phyloP scores from a whole-genome alignment of 2,888 invertebrate species.

The Ligdia adustata region DNA sequence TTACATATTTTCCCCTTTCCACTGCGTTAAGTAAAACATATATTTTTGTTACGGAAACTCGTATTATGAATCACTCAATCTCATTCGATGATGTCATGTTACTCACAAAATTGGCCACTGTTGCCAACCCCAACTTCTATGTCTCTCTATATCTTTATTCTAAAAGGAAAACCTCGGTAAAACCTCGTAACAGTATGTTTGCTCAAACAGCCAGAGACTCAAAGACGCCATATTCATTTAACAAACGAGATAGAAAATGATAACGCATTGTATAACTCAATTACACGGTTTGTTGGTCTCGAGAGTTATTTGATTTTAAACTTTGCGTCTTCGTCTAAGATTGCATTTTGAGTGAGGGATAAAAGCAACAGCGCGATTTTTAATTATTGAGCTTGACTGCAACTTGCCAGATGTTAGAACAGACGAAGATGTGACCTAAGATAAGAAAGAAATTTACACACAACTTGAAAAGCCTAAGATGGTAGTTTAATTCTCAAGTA shows the following conservation, averaged over 20 bases:
- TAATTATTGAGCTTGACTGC: too few species aligned
- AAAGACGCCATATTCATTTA: slow-evolving; percentile 32
- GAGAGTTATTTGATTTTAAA: slow-evolving; percentile 29
- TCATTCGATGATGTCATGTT: slow-evolving; percentile 5
- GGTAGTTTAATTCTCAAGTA: too few species aligned
- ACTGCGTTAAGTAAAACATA: slow-evolving; percentile 1
- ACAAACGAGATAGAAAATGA: slow-evolving; percentile 34
- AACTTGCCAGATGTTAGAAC: too few species aligned
- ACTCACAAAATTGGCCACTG: slow-evolving; percentile 4
- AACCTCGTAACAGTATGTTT: slow-evolving; percentile 14
- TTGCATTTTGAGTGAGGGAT: too few species aligned
- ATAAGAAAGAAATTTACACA: too few species aligned
- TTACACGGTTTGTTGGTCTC: slow-evolving; percentile 36
- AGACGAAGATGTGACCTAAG: too few species aligned
- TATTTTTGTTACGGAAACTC: neutral
- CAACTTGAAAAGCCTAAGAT: too few species aligned
- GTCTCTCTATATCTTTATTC: slow-evolving; percentile 5
- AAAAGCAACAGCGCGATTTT: too few species aligned
- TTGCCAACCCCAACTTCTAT: neutral
- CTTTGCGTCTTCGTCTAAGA: slow-evolving; percentile 20
- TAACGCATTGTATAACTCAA: slow-evolving; percentile 37
- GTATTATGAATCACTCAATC: slow-evolving; percentile 1
- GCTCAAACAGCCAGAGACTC: slow-evolving; percentile 10
- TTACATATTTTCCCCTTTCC: too few species aligned
- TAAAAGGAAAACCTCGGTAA: slow-evolving; percentile 14